Percentiles rank a stretch among this genome's conserved stretches.
phyloP scores from a whole-genome alignment of 1,140 invertebrate genomes.

The Drusus annulatus region DNA sequence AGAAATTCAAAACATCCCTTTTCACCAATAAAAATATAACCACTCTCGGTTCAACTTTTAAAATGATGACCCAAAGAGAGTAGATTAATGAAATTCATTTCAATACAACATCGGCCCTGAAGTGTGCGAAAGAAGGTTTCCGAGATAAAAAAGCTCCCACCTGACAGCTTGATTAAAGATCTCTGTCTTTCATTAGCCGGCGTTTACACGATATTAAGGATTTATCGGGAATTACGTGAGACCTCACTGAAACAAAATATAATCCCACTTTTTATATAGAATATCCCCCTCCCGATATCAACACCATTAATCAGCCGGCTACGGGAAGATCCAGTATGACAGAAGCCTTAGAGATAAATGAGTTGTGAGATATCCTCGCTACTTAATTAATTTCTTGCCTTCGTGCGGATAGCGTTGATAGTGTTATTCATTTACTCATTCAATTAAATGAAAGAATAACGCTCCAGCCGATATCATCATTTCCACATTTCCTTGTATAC shows the following conservation, averaged over 20 bases:
- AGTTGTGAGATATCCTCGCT: not conserved
- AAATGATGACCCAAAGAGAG: no score
- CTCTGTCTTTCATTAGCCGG: not conserved
- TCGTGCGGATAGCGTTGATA: not conserved
- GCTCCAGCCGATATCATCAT: not conserved
- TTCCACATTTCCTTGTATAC: no score
- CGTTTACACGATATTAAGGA: conserved; percentile 17
- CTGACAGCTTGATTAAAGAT: conserved; percentile 10
- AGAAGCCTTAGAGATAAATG: conserved; percentile 11
- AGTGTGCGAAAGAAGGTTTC: not conserved
- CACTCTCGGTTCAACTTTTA: no score
- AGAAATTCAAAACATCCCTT: no score
- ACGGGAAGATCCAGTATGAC: conserved; percentile 9
- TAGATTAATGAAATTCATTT: no score
- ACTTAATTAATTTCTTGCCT: conserved; percentile 19
- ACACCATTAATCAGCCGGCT: conserved; percentile 27
- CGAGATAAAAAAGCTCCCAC: not conserved
- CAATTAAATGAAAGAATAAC: not conserved
- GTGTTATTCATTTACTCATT: no score
- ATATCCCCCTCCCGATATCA: not conserved
- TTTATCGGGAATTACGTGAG: not conserved
- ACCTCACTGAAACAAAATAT: conserved; percentile 11
- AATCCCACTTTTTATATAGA: not conserved
- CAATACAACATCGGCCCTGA: not conserved
- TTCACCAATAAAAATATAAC: no score